These are phyloP conservation scores for Propithecus coquereli DNA, from an alignment of 2,113 vertebrate species.

Conservation along the genomic window DNA sequence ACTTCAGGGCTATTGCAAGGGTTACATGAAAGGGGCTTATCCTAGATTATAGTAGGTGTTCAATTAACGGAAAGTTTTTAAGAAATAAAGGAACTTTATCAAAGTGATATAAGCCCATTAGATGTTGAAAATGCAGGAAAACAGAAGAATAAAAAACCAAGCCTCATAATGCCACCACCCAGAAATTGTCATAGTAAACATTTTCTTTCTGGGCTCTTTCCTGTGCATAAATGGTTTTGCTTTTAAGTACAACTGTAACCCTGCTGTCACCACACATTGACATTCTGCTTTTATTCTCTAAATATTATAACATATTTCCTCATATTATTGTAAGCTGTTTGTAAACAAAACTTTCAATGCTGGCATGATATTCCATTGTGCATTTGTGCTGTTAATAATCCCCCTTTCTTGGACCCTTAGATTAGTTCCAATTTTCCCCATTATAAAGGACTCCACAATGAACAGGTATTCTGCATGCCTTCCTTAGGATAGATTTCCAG, in stretches of 20 bases:
- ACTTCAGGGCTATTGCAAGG: neutral
- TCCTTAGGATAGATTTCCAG: neutral
- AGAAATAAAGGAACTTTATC: neutral
- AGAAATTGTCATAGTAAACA: neutral
- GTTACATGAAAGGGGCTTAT: neutral
- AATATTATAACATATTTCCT: constrained; percentile 7
- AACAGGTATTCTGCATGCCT: neutral
- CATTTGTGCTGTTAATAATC: neutral
- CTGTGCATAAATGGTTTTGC: neutral
- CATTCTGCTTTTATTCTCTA: constrained; percentile 26
- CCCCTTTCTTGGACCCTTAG: neutral
- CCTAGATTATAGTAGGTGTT: neutral
- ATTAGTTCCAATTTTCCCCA: neutral
- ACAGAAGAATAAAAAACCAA: neutral
- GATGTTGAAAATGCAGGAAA: neutral
- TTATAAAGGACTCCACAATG: neutral
- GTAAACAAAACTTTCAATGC: constrained; percentile 24
- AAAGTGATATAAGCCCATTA: neutral
- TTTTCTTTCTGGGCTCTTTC: neutral
- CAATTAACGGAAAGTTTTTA: neutral
- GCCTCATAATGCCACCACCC: neutral
- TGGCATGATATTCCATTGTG: neutral
- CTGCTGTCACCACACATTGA: neutral
- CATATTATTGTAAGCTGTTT: neutral
- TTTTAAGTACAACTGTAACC: neutral